Base-by-base conservation (phyloP, 2,888 invertebrate species). In the Bibio marci region DNA sequence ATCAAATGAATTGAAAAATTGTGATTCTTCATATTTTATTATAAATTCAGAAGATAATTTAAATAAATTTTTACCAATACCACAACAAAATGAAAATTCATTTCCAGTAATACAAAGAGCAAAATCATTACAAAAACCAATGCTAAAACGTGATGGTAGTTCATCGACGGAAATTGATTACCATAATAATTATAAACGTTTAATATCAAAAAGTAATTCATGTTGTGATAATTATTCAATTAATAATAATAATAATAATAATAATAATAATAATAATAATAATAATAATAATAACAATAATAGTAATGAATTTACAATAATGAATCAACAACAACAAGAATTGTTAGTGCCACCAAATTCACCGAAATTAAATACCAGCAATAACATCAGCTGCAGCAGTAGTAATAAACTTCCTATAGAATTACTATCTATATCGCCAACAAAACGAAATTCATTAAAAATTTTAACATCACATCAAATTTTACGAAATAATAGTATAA, bases 131-230 rank as follows among this genome's bases (percentile, higher is more conserved):
- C 55, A 56, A 39, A 53, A 55, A 42, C 48, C 53, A 18, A 38
- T 33, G 22, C 22, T 6, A 22, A 22, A 22, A 22, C 22, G 8
- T 22, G 22, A 22, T 22, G 8, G 22, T 22, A 22, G 39, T 39
- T 44, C 47, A 6, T 4, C 8, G 22, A 8, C 22, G 44, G 45
- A 31, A 38, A 35, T 15, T 22, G 12, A 28, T n/a, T 18, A 25
- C 2, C 10, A n/a, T n/a, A 40, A 45, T 10, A 55, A 55, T 17
- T 48, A 48, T 14, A 54, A 52, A 36, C 52, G 54, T 1, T 35
- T 48, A 4, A 56, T 56, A 33, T 54, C 56, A 1, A 56, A 55
- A 38, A 55, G 55, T 39, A 56, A 53, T 41, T 55, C 55, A 2
- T 56, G 52, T 35, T 53, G 54, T 4, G 55, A 55, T 41, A 47